Conservation (phyloP, 2,797 vertebrate species). For the Rhyacichthys aspro region DNA sequence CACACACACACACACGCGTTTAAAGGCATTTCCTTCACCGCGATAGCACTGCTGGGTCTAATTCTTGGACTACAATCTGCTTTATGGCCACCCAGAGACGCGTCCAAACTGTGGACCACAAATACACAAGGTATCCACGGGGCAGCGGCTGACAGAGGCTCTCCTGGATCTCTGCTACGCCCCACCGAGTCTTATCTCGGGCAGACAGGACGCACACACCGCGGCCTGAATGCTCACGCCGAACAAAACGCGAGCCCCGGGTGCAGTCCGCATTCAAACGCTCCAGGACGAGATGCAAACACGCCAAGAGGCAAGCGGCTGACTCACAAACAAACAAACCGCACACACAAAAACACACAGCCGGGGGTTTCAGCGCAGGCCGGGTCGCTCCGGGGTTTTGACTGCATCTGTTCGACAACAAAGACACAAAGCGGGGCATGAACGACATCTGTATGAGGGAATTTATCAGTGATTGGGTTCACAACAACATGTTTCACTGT, state of each 20-base stretch:
- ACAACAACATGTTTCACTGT: too few species aligned
- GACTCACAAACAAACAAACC: constrained; percentile 15
- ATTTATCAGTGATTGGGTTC: constrained; percentile 16
- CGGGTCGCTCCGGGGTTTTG: constrained; percentile 52
- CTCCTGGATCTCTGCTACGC: constrained; percentile 53
- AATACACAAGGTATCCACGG: constrained; percentile 32
- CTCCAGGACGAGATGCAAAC: constrained; percentile 5
- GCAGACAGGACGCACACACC: constrained; percentile 54
- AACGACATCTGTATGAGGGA: constrained; percentile 36
- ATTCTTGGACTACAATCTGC: constrained; percentile 58
- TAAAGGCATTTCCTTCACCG: constrained; percentile 25
- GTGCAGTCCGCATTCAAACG: constrained; percentile 12
- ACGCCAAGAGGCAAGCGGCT: constrained; percentile 18
- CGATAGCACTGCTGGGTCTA: constrained; percentile 36
- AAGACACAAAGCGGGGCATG: constrained; percentile 57
- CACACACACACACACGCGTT: constrained; percentile 16
- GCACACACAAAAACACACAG: constrained; percentile 26
- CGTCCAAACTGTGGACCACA: constrained; percentile 22
- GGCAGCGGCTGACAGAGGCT: constrained; percentile 50
- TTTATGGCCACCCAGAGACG: constrained; percentile 52
- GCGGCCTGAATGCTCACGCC: constrained; percentile 2
- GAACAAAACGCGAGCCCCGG: not conserved
- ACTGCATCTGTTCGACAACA: constrained; percentile 60
- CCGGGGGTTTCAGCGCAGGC: constrained; percentile 38
- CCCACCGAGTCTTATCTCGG: constrained; percentile 70